Conservation (phyloP, 2,113 vertebrate genomes). For the Ophthalmolycus amberensis region DNA sequence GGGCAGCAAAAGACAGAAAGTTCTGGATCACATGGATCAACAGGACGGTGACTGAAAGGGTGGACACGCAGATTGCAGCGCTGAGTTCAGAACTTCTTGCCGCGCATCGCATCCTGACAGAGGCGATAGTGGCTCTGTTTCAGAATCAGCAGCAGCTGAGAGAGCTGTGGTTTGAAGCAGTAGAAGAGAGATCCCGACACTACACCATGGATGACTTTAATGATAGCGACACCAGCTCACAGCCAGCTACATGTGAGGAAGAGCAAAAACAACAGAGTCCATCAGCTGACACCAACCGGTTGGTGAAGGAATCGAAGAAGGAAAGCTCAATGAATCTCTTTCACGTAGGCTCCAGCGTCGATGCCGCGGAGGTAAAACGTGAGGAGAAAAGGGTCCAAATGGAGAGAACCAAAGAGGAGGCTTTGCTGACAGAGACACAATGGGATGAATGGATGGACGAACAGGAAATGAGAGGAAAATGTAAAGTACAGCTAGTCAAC, state of each 20-base stretch:
- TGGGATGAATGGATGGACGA: constrained; percentile 42
- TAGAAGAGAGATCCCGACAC: background rate
- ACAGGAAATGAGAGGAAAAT: constrained; percentile 13
- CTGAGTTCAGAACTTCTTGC: constrained; percentile 2
- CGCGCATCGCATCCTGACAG: background rate
- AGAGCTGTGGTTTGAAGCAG: background rate
- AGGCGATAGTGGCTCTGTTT: background rate
- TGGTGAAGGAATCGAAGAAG: background rate
- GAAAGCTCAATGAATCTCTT: background rate
- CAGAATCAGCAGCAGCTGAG: background rate
- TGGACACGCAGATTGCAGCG: constrained; percentile 21
- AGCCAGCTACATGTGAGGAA: background rate
- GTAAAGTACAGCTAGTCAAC: background rate
- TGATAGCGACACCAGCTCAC: background rate
- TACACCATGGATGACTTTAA: background rate
- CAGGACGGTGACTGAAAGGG: constrained; percentile 23
- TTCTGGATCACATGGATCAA: constrained; percentile 23
- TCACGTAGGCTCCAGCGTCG: background rate
- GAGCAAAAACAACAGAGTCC: background rate
- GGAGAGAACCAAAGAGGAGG: background rate
- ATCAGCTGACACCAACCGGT: background rate
- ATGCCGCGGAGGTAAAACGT: background rate
- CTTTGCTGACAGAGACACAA: constrained; percentile 2
- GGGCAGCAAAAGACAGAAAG: background rate
- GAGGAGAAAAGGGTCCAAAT: background rate